Conservation (phyloP, 37 sponge, comb jelly and placozoan genomes). For the Amphimedon queenslandica region DNA sequence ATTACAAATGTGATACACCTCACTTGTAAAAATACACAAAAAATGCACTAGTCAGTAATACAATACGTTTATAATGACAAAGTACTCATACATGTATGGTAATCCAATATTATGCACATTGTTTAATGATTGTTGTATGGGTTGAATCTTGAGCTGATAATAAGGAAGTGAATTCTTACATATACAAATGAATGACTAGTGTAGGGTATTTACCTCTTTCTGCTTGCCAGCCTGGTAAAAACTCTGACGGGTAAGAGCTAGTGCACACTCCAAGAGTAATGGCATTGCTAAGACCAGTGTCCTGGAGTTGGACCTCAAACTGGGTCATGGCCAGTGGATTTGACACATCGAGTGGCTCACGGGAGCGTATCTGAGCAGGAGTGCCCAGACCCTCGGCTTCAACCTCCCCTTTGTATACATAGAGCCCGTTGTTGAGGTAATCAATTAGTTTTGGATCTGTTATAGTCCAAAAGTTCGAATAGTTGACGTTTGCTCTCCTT, state of each 20-base stretch:
- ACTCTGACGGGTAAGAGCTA: constrained; percentile 31
- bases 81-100: too few species aligned
- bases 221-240: constrained; percentile 59
- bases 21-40: too few species aligned
- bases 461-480: not conserved
- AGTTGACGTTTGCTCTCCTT: not conserved
- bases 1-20: too few species aligned
- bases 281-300: constrained; percentile 30
- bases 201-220: not conserved
- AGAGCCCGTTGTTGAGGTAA: not conserved
- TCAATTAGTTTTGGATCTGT: not conserved
- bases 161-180: too few species aligned
- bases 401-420: constrained; percentile 7
- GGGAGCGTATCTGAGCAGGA: not conserved
- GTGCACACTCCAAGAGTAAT: constrained; percentile 58
- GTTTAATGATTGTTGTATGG: too few species aligned
- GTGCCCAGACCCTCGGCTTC: not conserved
- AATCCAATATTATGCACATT: too few species aligned
- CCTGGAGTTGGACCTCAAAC: constrained; percentile 5
- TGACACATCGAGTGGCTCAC: not conserved
- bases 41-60: too few species aligned
- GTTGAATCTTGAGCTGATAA: too few species aligned
- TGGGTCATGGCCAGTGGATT: not conserved
- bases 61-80: too few species aligned
- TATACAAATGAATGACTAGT: too few species aligned